A percentile compares a stretch with the other conserved stretches of the same genome.
These are phyloP conservation scores for Amaurobius ferox DNA, from an alignment of 2,888 invertebrate genomes.

Conservation along the genomic window DNA sequence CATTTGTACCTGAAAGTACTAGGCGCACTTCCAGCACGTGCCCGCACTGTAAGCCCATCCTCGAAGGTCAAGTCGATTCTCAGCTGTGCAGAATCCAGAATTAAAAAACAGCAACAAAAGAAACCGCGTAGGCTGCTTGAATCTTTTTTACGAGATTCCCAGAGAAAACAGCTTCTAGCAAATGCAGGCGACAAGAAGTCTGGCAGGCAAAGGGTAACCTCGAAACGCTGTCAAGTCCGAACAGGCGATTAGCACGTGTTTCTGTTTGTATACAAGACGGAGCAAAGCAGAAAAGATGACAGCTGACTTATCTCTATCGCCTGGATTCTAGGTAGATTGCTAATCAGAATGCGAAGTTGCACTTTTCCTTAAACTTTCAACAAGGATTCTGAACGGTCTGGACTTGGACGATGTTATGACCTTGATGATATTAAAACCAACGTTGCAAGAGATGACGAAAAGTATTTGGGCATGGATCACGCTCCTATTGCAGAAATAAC, in stretches of 20 bases:
- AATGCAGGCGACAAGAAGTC: conserved; percentile 25
- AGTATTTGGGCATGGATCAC: no score
- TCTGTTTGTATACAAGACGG: conserved; percentile 46
- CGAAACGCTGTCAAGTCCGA: conserved; percentile 1
- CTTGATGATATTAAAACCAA: no score
- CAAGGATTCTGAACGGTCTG: no score
- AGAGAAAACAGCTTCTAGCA: background rate
- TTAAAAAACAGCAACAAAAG: background rate
- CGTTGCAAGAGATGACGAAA: no score
- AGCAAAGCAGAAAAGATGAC: background rate
- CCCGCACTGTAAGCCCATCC: background rate
- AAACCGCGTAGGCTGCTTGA: background rate
- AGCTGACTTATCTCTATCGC: background rate
- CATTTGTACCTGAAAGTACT: background rate
- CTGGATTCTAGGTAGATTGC: background rate
- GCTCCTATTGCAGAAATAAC: no score
- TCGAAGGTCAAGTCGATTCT: conserved; percentile 4
- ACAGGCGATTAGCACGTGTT: conserved; percentile 43
- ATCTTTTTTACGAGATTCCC: background rate
- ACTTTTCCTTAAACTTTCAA: no score
- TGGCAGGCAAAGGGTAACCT: background rate
- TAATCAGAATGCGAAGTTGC: no score
- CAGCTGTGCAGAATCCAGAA: background rate
- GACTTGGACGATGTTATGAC: no score
- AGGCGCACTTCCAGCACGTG: background rate